Base-by-base conservation (phyloP, 53 echinoderm and acorn worm genomes). In the Mesocentrotus franciscanus region DNA sequence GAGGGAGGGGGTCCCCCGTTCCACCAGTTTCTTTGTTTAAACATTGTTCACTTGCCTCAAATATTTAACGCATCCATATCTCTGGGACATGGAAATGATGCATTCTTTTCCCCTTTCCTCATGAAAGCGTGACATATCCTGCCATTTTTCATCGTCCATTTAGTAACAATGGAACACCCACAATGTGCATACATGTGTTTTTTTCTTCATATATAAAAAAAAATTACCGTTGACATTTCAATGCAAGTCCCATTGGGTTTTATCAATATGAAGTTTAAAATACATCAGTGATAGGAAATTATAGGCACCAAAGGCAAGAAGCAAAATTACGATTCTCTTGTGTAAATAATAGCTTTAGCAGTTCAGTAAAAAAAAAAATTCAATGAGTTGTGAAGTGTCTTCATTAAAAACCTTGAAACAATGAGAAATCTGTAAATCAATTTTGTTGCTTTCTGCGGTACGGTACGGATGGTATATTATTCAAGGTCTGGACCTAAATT, bases 161-260 rank as follows among this genome's bases (percentile, higher is more conserved):
- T 18, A 79, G 79, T 35, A 79, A 79, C 39, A 39, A 79, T 79
- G 75, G 75, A 75, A 75, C 75, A 79, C 35, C 39, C 79, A 79
- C 20, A 16, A 79, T 16, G 15, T 0, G 17, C 36, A 79, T 79
- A 17, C 17, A 39, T 39, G 11, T 27, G 4, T 36, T 8, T 34
- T 79, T 79, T 16, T 32, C 29, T 32, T 79, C 35, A 8, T 74
- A 29, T 15, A 6, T 0, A 74, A 74, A 30, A 74, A 1, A 74
- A 74, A 29, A 29, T 74, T 29, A 29, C 29, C 74, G 8, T 27
- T 71, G 74, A 74, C 74, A 74, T 36, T 39, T 79, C 79, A 36
- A 0, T 39, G 79, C 6, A 39, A 39, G 33, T 39, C 39, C 79
- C 20, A 27, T 18, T 36, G 79, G 79, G 36, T 75, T 7, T 7